Evolutionary conservation across 2,113 vertebrate species (phyloP), one percentile per base, ranked within the genome.

Genomic region (Gadus macrocephalus): DNA sequence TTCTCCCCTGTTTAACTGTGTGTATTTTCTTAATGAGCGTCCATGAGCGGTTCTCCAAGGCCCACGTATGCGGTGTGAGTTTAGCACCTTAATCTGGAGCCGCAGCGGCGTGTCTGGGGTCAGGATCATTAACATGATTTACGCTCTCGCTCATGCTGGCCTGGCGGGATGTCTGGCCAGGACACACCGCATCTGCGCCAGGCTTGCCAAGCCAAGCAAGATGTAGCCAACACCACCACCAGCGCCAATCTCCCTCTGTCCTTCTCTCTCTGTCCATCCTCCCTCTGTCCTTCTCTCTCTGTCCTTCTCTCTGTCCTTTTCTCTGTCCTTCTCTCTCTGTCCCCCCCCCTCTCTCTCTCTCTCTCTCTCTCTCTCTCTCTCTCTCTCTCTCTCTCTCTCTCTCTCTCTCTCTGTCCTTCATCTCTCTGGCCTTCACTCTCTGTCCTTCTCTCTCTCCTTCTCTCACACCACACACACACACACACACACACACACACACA

Each of bases 91-190:
- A 69, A 72, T 79, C 67, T 74, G 0, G 2, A 73, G 74, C 70
- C 77, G 58, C 73, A 73, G 69, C 67, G 27, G 64, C 49, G 25
- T 68, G 68, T 74, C 63, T 64, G 17, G 74, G 75, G 73, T 84
- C 74, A 80, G 66, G 64, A 60, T 78, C 25, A 67, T 83, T 88
- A 80, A 86, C 65, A 74, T 84, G 83, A 87, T 89, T 89, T 84
- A 85, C 55, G 1, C 65, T 69, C 69, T 66, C 27, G 70, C 9
- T 64, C 53, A 49, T 49, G 53, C 68, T 74, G 76, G 74, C 70
- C 63, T 11, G 68, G 67, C 78, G 76, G 73, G 73, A 82, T 68
- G 72, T 77, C 76, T 86, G 80, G 80, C 74, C 69, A 79, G 78
- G 73, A 83, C 66, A 77, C 75, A 77, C 69, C 75, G 78, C 78